These are phyloP conservation scores for Patella depressa DNA, from an alignment of 2,888 invertebrate genomes.

Conservation along the genomic window DNA sequence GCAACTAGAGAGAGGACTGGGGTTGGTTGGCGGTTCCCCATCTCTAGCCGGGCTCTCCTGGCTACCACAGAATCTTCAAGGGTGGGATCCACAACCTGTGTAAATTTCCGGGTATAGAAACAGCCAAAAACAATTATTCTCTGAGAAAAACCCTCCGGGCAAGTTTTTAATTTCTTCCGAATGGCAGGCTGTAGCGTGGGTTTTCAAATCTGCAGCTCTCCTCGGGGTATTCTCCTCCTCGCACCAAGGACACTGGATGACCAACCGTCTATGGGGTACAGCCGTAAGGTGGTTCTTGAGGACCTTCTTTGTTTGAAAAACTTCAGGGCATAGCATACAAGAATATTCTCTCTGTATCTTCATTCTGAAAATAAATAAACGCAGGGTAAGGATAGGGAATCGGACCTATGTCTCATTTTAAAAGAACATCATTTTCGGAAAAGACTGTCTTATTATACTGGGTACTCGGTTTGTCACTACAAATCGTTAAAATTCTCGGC, in stretches of 20 bases:
- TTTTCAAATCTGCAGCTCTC: not conserved
- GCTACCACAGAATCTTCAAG: not conserved
- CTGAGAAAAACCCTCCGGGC: not conserved
- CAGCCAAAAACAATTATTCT: not conserved
- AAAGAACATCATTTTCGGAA: too few species aligned
- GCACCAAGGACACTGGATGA: not conserved
- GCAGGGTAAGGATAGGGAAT: too few species aligned
- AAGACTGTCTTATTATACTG: too few species aligned
- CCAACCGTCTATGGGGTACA: not conserved
- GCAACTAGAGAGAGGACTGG: not conserved
- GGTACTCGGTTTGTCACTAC: too few species aligned
- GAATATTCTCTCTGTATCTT: too few species aligned
- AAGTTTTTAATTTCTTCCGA: not conserved
- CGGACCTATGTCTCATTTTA: too few species aligned
- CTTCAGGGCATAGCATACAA: not conserved
- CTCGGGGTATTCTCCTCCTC: not conserved
- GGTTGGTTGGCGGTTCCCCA: not conserved
- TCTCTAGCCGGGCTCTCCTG: not conserved
- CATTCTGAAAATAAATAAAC: too few species aligned
- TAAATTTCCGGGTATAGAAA: not conserved
- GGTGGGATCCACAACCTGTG: not conserved
- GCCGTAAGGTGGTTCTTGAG: not conserved
- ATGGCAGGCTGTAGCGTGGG: not conserved
- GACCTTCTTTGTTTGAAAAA: not conserved
- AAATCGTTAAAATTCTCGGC: too few species aligned